Evolutionary conservation across 2,113 vertebrate genomes (phyloP), one percentile per base, ranked within the genome.

Genomic region (Trochalopteron elliotii): DNA sequence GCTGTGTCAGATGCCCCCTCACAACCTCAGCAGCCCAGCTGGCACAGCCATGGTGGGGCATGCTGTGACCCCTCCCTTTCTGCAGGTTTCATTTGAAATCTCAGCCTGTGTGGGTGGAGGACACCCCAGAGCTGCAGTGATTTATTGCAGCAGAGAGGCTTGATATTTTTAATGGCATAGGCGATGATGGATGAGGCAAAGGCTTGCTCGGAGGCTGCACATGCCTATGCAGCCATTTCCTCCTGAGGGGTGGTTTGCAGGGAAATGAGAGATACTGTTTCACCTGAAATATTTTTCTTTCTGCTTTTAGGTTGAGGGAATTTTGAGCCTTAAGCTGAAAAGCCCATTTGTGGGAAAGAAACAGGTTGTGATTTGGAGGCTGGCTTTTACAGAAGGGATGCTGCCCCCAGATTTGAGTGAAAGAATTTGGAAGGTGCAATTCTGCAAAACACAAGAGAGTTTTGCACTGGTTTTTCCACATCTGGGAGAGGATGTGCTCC

Each of bases 1-100:
- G 5, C 50, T 1, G 1, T 0, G 0, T 49, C 0, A 0, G 15
- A 72, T 72, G 13, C 35, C 25, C 3, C 2, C 49, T 84, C 69
- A 49, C 44, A 81, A 30, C 44, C 45, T 74, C 0, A 0, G 35
- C 30, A 85, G 5, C 45, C 37, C 72, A 65, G 3, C 10, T 1
- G 2, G 50, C 52, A 67, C 2, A 16, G 67, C 33, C 56, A 83
- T 1, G 1, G 3, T 1, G 2, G n/a, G 47, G 9, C 2, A 1
- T 68, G 83, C 47, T 35, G 23, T 68, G 42, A 50, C 30, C 39
- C 3, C 42, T 63, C 25, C 33, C 18, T 68, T 90, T 50, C 75
- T 64, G 52, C 49, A 80, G 44, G 13, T 63, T 88, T 68, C 52
- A 37, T 21, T 79, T 53, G 2, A 89, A 83, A 76, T 93, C 67